These are phyloP conservation scores for Volucella inanis DNA, from an alignment of 2,888 invertebrate genomes.

Conservation along the genomic window DNA sequence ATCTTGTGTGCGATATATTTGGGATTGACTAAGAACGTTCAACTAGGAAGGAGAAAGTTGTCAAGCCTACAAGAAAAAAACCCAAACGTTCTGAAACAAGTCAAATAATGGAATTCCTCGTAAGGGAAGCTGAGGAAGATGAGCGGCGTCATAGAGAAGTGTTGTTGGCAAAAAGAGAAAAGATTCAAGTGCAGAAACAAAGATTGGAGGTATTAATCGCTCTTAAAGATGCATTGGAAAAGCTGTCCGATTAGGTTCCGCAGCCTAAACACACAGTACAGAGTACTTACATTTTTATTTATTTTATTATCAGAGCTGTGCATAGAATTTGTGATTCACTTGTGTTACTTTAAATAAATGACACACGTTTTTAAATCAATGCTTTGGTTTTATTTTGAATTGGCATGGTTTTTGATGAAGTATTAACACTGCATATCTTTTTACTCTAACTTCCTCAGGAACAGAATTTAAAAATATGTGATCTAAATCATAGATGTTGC, in stretches of 20 bases:
- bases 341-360: too few species aligned
- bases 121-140: conserved; percentile 15
- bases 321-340: too few species aligned
- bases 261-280: background rate
- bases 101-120: conserved; percentile 17
- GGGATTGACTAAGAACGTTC: conserved; percentile 7
- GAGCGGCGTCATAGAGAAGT: conserved; percentile 15
- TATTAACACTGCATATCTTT: conserved; percentile 7
- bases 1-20: conserved; percentile 13
- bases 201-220: conserved; percentile 8
- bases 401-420: conserved; percentile 10
- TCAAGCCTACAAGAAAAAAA: conserved; percentile 9
- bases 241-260: conserved; percentile 13
- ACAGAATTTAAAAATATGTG: too few species aligned
- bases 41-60: background rate
- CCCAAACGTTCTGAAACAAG: conserved; percentile 3
- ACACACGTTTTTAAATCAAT: background rate
- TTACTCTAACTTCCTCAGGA: background rate
- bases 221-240: background rate
- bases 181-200: conserved; percentile 16
- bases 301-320: background rate
- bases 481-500: conserved; percentile 2
- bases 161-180: conserved; percentile 1
- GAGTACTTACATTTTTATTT: conserved; percentile 5
- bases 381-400: conserved; percentile 10